phyloP scores from a whole-genome alignment of 2,888 invertebrate genomes.

The Troides oblongomaculatus region DNA sequence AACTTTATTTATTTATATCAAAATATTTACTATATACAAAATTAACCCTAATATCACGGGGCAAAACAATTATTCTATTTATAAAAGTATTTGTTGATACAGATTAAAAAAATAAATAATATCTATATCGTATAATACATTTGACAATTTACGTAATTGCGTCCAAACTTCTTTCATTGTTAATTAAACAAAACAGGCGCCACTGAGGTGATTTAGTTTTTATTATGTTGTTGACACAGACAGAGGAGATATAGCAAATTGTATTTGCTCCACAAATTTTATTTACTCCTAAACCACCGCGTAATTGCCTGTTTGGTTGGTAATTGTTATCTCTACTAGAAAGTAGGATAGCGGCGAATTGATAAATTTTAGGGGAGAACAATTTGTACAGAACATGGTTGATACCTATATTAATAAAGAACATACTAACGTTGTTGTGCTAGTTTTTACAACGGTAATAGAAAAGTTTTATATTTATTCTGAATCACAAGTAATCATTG shows the following conservation, averaged over 20 bases:
- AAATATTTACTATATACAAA: too few relatives aligned
- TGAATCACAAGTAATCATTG: too few relatives aligned
- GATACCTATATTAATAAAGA: too few relatives aligned
- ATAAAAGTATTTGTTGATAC: conserved; percentile 4
- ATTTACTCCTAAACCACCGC: not conserved
- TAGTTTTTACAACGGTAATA: too few relatives aligned
- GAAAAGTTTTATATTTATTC: too few relatives aligned
- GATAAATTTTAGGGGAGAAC: not conserved
- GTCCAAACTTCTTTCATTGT: conserved; percentile 1
- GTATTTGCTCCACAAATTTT: not conserved
- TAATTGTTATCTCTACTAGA: not conserved
- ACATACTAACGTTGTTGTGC: too few relatives aligned
- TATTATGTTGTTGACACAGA: conserved; percentile 13
- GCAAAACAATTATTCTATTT: too few relatives aligned
- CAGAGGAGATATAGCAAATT: conserved; percentile 1
- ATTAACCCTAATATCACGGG: too few relatives aligned
- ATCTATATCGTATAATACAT: conserved; percentile 3
- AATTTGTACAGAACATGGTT: too few relatives aligned
- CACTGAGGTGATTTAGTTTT: conserved; percentile 21
- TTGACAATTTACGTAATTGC: conserved; percentile 3
- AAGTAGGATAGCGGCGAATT: not conserved
- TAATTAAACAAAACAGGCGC: conserved; percentile 25
- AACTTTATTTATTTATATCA: too few relatives aligned
- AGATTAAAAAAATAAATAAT: conserved; percentile 8
- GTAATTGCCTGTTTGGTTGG: not conserved